Conservation (phyloP, 2,113 vertebrate species). For the Phalacrocorax aristotelis region DNA sequence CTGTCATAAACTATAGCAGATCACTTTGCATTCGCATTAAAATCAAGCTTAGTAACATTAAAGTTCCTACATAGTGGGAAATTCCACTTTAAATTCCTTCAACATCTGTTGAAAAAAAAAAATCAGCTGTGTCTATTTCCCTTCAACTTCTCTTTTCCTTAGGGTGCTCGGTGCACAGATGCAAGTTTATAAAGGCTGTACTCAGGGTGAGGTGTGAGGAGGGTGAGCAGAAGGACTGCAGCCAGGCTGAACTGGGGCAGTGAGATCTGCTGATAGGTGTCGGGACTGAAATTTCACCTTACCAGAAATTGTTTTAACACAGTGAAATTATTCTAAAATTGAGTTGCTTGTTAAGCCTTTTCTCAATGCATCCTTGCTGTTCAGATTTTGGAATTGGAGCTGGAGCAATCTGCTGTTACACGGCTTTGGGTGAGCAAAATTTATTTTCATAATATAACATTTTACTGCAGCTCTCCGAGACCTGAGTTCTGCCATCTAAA, state of each 20-base stretch:
- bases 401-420: neutral
- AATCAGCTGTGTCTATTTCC: neutral
- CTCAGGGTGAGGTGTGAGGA: neutral
- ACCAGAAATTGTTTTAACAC: neutral
- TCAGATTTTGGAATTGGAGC: neutral
- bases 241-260: neutral
- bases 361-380: neutral
- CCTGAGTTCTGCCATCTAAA: conserved; percentile 35
- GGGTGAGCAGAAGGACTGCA: neutral
- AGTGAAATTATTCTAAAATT: neutral
- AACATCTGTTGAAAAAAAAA: neutral
- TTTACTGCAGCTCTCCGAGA: neutral
- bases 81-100: conserved; percentile 31
- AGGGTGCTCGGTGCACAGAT: neutral
- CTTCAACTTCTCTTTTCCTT: neutral
- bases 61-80: neutral
- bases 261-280: neutral
- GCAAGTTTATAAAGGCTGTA: neutral
- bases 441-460: fast-evolving
- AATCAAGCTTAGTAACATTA: conserved; percentile 21
- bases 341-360: neutral
- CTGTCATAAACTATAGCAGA: conserved; percentile 20
- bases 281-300: neutral
- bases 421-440: neutral
- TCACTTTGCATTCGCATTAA: conserved; percentile 7